Percentiles rank a stretch among this genome's conserved stretches.
These are phyloP conservation scores for Cryptocephalus primarius DNA, from an alignment of 2,888 invertebrate species.

Conservation along the genomic window DNA sequence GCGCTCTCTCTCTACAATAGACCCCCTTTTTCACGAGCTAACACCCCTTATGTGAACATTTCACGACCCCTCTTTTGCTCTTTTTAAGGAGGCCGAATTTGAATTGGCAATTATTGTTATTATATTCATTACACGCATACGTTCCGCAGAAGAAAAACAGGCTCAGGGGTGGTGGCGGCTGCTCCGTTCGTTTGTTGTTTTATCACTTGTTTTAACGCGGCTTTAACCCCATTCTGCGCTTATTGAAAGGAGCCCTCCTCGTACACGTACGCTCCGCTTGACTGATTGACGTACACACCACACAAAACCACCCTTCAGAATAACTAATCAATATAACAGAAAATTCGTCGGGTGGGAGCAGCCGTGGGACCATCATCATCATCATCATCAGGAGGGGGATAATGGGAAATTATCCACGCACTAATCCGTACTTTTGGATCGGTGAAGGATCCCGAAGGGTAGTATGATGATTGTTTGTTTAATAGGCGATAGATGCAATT, in stretches of 20 bases:
- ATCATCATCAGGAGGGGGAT: no score
- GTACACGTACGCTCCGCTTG: constrained; percentile 6
- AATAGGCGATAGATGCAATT: no score
- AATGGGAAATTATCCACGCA: no score
- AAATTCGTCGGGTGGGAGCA: constrained; percentile 4
- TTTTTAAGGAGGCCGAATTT: constrained; percentile 22
- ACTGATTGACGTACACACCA: constrained; percentile 14
- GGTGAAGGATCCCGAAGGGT: no score
- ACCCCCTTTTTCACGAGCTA: constrained; percentile 18
- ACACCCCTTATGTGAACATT: constrained; percentile 19
- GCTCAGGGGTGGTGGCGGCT: constrained; percentile 11
- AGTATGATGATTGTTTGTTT: no score
- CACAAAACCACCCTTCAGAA: constrained; percentile 13
- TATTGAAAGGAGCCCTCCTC: constrained; percentile 10
- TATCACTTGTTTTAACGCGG: constrained; percentile 24
- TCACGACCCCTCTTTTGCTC: constrained; percentile 21
- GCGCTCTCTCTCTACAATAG: background rate
- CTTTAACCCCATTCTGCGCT: constrained; percentile 18
- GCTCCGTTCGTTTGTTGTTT: constrained; percentile 9
- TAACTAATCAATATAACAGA: constrained; percentile 11
- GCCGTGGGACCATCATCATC: no score
- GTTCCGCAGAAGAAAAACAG: constrained; percentile 14
- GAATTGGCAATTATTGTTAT: constrained; percentile 30
- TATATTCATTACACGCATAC: constrained; percentile 27
- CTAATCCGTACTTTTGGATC: no score